Evolutionary conservation across 2,113 vertebrate species (phyloP), one percentile per base, ranked within the genome.

Genomic region (Hemibagrus wyckioides): DNA sequence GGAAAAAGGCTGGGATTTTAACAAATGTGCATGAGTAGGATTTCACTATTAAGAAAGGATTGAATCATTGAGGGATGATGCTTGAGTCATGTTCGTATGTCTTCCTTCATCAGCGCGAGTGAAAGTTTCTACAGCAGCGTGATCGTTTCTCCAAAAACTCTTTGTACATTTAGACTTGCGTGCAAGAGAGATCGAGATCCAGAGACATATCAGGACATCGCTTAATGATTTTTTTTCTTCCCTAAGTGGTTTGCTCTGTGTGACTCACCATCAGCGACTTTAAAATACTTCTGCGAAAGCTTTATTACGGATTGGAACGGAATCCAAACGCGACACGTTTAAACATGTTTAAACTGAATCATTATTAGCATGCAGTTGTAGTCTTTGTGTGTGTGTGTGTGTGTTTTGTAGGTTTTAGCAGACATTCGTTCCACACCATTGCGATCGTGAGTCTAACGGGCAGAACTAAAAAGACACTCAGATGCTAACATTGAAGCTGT

Each of bases 251-350:
- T 63, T 67, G 13, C 8, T n/a, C 39, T n/a, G 17, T 21, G 7
- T 80, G 59, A 80, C 21, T 86, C 84, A 65, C 8, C 36, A 50
- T 48, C 71, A 30, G 28, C n/a, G 56, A 48, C 84, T 76, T 44
- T 14, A 85, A 10, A 44, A 73, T 77, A 44, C 71, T 61, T 36
- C 30, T 25, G 41, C 0, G 1, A 36, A 25, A 23, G 0, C 25
- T 30, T 36, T 21, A 44, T 30, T 44, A 39, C 4, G 13, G 10
- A 15, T 54, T 57, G n/a, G 48, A 79, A 33, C 0, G 7, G 50
- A 1, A 4, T 19, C 17, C 13, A 77, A 79, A 30, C 15, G 57
- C 4, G 14, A 25, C 84, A 6, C 57, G 85, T 81, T 69, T 23
- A 71, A 81, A 57, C 85, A 36, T 1, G 85, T 56, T 54, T 30